Conservation (phyloP, 2,113 vertebrate genomes). For the Helogale parvula region DNA sequence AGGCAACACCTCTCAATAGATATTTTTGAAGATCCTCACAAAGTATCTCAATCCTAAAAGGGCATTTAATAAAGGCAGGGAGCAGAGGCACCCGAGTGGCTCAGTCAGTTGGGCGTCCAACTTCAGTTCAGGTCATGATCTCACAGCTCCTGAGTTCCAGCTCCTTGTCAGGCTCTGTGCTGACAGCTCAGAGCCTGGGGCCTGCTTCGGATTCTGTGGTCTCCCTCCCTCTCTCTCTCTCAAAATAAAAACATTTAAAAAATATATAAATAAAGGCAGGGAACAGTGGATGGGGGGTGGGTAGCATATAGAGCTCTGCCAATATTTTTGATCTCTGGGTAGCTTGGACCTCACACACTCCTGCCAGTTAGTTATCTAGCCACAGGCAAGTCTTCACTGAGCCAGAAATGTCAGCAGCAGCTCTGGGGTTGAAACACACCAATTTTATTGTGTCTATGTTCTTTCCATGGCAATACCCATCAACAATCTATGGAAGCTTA, state of each 20-base stretch:
- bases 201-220: too few relatives aligned
- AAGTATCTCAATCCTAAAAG: not conserved
- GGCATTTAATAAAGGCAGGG: not conserved
- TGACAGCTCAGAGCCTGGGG: too few relatives aligned
- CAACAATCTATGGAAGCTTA: not conserved
- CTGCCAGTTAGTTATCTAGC: conserved; percentile 57
- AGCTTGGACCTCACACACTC: conserved; percentile 54
- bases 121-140: too few relatives aligned
- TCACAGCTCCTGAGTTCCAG: too few relatives aligned
- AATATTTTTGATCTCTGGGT: conserved; percentile 28
- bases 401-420: conserved; percentile 54
- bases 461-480: conserved; percentile 28
- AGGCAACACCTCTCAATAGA: not conserved
- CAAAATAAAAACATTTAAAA: too few relatives aligned
- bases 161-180: too few relatives aligned
- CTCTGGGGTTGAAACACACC: conserved; percentile 35
- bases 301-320: not conserved
- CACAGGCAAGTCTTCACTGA: conserved; percentile 57
- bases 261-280: not conserved
- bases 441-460: conserved; percentile 20
- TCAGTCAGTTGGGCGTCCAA: too few relatives aligned
- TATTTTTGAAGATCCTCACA: not conserved
- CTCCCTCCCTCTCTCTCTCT: too few relatives aligned
- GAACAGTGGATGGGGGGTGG: not conserved
- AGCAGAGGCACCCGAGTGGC: not conserved